Conservation (phyloP, 2,797 vertebrate species). For the Cetoscarus ocellatus region DNA sequence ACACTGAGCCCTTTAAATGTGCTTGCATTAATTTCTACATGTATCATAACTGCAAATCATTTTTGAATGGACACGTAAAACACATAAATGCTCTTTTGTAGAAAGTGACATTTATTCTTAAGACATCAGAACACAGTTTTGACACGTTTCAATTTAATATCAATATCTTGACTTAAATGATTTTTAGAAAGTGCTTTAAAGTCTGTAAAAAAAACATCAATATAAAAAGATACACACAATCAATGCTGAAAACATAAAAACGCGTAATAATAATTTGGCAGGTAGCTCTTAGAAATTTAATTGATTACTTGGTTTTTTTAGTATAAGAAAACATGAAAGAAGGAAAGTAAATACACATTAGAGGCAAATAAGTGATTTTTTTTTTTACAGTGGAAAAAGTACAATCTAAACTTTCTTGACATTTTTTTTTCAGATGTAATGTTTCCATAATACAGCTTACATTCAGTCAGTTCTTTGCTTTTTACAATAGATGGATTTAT, state of each 20-base stretch:
- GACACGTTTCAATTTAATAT: slow-evolving; percentile 18
- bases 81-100: too few species aligned
- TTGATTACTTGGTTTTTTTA: not conserved
- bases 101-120: not conserved
- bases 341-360: too few species aligned
- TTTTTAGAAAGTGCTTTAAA: slow-evolving; percentile 47
- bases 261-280: slow-evolving; percentile 14
- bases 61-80: too few species aligned
- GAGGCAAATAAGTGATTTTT: not conserved
- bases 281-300: slow-evolving; percentile 13
- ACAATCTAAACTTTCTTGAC: not conserved
- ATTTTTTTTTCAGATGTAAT: not conserved
- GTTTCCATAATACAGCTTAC: not conserved
- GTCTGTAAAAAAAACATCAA: not conserved
- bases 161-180: not conserved
- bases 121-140: slow-evolving; percentile 20
- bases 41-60: too few species aligned
- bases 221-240: not conserved
- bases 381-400: not conserved
- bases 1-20: too few species aligned
- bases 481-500: too few species aligned
- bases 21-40: too few species aligned
- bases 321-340: slow-evolving; percentile 6
- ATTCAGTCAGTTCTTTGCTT: not conserved
- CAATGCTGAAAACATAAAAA: slow-evolving; percentile 20